Base-by-base conservation (phyloP, 2,888 invertebrate species). In the Cistogaster globosa region DNA sequence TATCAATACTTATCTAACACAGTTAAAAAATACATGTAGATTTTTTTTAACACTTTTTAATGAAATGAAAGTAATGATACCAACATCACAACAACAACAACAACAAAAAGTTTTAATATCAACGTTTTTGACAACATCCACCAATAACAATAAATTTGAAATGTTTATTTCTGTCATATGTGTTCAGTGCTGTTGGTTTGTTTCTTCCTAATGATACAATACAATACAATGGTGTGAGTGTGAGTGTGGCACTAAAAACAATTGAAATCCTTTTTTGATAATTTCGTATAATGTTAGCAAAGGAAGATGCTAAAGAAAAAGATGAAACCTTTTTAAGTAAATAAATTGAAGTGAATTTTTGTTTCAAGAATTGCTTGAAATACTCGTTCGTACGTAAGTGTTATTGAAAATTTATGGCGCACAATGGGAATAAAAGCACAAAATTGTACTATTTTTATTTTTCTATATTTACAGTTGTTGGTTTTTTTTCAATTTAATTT, bases 121-220 rank as follows among this genome's bases (percentile, higher is more conserved):
- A 65, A 58, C 51, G 26, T 53, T 68, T 71, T 63, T 45, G 48
- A 58, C 53, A 63, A 55, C 76, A 77, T 84, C 62, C 69, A 55
- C 53, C 69, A 71, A 71, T 75, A 79, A 83, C 75, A 78, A 82
- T 82, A 85, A 82, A 88, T 90, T 89, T 90, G 88, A 90, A 90
- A 90, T 90, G 89, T 90, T 90, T 90, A 90, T 90, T 89, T 89
- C 90, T 77, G 87, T 88, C 87, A 89, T 87, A 82, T 55, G 18
- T 32, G 32, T 42, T 42, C 12, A 42, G 2, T 42, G 11, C 7
- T 12, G 42, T 12, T 42, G 42, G 42, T 12, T 7, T 42, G 42
- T 12, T 32, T 32, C 6, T 32, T 42, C 12, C 12, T 42, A 12
- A 12, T 12, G 2, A 2, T 12, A 42, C 8, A 55, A 16, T 16